Conservation (phyloP, 2,888 invertebrate species). For the Dynastes maya region DNA sequence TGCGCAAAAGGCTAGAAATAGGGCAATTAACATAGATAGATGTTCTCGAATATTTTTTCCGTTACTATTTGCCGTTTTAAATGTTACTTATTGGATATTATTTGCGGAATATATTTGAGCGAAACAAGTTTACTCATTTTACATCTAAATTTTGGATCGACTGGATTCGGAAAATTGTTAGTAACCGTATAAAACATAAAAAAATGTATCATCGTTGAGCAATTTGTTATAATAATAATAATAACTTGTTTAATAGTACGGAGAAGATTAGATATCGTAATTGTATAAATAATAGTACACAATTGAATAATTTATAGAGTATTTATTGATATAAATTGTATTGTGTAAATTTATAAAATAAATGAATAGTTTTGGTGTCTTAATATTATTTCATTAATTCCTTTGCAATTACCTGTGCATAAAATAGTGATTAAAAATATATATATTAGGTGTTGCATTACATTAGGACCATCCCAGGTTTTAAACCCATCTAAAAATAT, state of each 20-base stretch:
- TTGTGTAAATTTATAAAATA: neutral
- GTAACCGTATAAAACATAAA: too few relatives aligned
- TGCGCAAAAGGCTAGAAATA: slow-evolving; percentile 76
- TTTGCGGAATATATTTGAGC: slow-evolving; percentile 81
- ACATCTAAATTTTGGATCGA: slow-evolving; percentile 14
- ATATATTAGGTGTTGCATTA: neutral
- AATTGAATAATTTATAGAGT: too few relatives aligned
- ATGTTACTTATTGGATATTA: slow-evolving; percentile 81
- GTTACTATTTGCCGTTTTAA: slow-evolving; percentile 78
- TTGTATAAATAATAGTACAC: too few relatives aligned
- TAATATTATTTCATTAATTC: too few relatives aligned
- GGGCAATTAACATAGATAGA: slow-evolving; percentile 81
- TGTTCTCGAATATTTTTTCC: slow-evolving; percentile 82
- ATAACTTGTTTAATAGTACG: too few relatives aligned
- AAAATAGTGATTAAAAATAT: too few relatives aligned
- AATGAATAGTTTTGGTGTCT: neutral
- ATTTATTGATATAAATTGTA: neutral
- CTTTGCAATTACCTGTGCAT: too few relatives aligned
- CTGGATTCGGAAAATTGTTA: too few relatives aligned
- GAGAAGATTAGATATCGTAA: too few relatives aligned
- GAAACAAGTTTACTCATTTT: neutral
- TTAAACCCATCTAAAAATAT: slow-evolving; percentile 34
- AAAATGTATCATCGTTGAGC: too few relatives aligned
- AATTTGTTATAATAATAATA: too few relatives aligned
- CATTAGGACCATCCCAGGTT: slow-evolving; percentile 37